Evolutionary conservation across 2,797 vertebrate species (phyloP), one percentile per base, ranked within the genome.

Genomic region (Sebastes elongatus): DNA sequence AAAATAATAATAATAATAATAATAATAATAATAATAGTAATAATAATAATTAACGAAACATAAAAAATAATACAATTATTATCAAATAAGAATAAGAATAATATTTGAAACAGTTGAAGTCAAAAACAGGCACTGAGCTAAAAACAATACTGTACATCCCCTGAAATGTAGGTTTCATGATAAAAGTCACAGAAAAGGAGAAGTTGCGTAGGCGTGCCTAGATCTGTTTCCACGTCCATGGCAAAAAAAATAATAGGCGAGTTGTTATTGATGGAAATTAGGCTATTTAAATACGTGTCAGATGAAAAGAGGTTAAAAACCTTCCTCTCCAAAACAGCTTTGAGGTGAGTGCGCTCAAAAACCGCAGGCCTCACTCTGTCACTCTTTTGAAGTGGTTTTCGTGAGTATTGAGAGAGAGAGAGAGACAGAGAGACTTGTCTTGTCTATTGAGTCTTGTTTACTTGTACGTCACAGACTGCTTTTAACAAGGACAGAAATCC

Each of bases 201-300:
- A 80, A 60, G 7, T 67, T 32, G 79, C 33, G 93, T 92, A 87
- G 91, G 92, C 8, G 86, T 53, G 35, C 16, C 70, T 10, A 28
- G 73, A 88, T 85, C 66, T 85, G 88, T 93, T 94, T 93, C 88
- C 89, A 89, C 79, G 25, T 62, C 62, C 80, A 76, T 42, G 77
- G 66, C 80, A 23, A 23, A 22, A 23, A 22, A 59, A 73, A 88
- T n/a, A 84, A 85, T 68, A 71, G 42, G 11, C 74, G 78, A 84
- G 75, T 72, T 87, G 88, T 92, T 93, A 88, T 91, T 88, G 84
- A 92, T 86, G 94, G 93, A 95, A 95, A 93, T 86, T 59, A 63
- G 28, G 27, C 52, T 80, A 75, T 81, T 85, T 74, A 25, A 76
- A 72, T 78, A 65, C 20, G 73, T 83, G 46, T 76, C 35, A 75